Conservation (phyloP, 2,888 invertebrate genomes). For the Ditula angustiorana region DNA sequence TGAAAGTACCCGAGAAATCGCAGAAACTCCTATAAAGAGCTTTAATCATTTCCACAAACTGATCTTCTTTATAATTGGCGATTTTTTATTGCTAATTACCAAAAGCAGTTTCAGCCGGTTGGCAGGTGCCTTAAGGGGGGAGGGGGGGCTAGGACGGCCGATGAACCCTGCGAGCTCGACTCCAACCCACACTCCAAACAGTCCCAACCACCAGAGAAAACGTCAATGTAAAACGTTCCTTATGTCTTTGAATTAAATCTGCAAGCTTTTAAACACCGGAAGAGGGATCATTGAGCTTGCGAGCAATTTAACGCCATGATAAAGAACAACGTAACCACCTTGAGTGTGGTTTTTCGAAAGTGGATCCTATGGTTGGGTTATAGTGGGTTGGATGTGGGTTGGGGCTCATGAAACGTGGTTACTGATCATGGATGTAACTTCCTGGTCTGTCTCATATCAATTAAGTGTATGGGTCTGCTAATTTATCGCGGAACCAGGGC, state of each 20-base stretch:
- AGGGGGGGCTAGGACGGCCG: constrained; percentile 79
- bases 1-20: constrained; percentile 34
- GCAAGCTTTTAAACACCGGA: constrained; percentile 54
- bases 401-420: constrained; percentile 52
- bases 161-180: constrained; percentile 70
- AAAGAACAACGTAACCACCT: constrained; percentile 57
- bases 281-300: constrained; percentile 82
- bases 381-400: constrained; percentile 46
- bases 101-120: constrained; percentile 65
- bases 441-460: constrained; percentile 80
- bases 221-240: constrained; percentile 51
- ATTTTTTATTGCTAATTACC: constrained; percentile 76
- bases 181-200: constrained; percentile 48
- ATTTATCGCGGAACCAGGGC: constrained; percentile 79
- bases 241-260: constrained; percentile 51
- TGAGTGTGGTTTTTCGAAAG: neutral
- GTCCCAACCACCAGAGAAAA: constrained; percentile 51
- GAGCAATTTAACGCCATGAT: constrained; percentile 66
- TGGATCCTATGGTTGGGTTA: fast-evolving
- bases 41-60: constrained; percentile 62
- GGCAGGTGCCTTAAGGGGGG: constrained; percentile 58
- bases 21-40: constrained; percentile 33
- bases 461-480: constrained; percentile 74
- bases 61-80: constrained; percentile 63
- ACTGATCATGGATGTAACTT: constrained; percentile 68